Percentiles rank a stretch among this genome's conserved stretches.
Evolutionary conservation across 2,888 invertebrate species (phyloP).

Genomic region (Spialia ferax): DNA sequence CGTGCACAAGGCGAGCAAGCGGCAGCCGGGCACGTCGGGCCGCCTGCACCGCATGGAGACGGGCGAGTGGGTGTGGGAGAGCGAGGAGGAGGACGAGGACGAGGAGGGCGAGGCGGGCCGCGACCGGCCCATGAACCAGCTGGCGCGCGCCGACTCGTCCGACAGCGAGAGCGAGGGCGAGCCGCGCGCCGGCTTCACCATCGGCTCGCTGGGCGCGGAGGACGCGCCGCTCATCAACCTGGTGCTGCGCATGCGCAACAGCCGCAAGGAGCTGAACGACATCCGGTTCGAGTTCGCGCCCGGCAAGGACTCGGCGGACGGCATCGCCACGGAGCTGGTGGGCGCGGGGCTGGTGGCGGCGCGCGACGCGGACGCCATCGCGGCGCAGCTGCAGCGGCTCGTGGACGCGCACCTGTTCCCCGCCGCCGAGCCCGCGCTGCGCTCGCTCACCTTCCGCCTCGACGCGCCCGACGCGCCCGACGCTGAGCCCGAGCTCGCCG

Average conservation of each 20-base stretch:
- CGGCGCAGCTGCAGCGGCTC: slow-evolving; percentile 96
- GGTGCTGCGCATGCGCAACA: slow-evolving; percentile 96
- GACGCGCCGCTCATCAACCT: slow-evolving; percentile 90
- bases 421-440: slow-evolving; percentile 83
- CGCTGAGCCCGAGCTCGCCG: slow-evolving; percentile 90
- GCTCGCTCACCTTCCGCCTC: slow-evolving; percentile 95
- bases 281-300: slow-evolving; percentile 99
- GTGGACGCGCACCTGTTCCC: slow-evolving; percentile 88
- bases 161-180: slow-evolving; percentile 84
- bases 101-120: slow-evolving; percentile 82
- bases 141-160: slow-evolving; percentile 87
- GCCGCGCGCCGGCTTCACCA: slow-evolving; percentile 64
- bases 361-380: slow-evolving; percentile 96
- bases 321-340: slow-evolving; percentile 98
- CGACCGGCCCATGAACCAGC: slow-evolving; percentile 88
- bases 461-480: slow-evolving; percentile 79
- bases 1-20: too few relatives aligned
- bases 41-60: slow-evolving; percentile 97
- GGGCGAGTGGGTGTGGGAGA: slow-evolving; percentile 99
- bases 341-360: slow-evolving; percentile 98
- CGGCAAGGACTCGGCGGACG: slow-evolving; percentile 96
- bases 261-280: slow-evolving; percentile 97
- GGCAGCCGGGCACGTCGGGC: slow-evolving; percentile 95
- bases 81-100: slow-evolving; percentile 94
- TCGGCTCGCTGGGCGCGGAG: slow-evolving; percentile 65